phyloP scores from a whole-genome alignment of 2,113 vertebrate species.

The Epinephelus cyanopodus region DNA sequence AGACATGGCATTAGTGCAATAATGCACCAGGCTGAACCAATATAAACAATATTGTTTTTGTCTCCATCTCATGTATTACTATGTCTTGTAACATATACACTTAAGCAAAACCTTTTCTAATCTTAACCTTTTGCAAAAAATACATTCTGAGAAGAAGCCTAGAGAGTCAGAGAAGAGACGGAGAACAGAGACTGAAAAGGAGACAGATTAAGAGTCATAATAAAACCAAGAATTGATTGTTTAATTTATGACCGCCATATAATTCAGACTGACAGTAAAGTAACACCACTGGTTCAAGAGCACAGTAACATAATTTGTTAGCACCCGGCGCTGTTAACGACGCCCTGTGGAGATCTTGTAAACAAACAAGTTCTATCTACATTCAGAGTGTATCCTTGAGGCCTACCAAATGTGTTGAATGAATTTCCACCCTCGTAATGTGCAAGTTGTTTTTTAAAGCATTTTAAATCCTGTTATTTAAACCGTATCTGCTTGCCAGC shows the following conservation, averaged over 20 bases:
- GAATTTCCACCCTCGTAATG: neutral
- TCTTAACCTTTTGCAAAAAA: neutral
- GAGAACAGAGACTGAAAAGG: neutral
- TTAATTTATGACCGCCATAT: neutral
- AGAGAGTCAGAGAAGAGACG: neutral
- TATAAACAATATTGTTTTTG: no score
- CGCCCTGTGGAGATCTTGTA: neutral
- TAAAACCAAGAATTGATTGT: neutral
- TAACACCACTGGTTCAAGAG: neutral
- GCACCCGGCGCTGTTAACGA: neutral
- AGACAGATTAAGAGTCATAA: neutral
- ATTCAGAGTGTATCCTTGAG: neutral
- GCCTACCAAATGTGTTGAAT: neutral
- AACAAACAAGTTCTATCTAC: neutral
- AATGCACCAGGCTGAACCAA: no score
- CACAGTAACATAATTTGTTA: neutral
- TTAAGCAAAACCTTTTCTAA: neutral
- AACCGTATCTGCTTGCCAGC: no score
- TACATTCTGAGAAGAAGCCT: neutral
- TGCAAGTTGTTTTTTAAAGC: neutral
- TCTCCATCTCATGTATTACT: no score
- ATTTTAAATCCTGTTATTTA: no score
- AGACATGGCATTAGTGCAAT: neutral
- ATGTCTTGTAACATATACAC: neutral
- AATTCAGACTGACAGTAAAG: neutral